phyloP scores from a whole-genome alignment of 2,888 invertebrate genomes.

The Lacanobia wlatinum region DNA sequence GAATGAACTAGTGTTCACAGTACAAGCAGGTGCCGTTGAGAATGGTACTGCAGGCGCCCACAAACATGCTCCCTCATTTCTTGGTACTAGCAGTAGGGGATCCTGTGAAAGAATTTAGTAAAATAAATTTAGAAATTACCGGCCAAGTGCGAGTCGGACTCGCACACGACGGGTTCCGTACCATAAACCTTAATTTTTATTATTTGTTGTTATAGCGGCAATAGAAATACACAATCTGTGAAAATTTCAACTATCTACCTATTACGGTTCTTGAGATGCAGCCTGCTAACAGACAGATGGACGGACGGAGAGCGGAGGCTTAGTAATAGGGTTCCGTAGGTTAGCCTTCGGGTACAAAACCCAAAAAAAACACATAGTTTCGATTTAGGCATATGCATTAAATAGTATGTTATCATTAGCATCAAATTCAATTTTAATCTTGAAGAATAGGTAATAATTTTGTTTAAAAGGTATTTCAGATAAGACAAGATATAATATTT shows the following conservation, averaged over 20 bases:
- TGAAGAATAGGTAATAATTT: not conserved
- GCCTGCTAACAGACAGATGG: too few relatives aligned
- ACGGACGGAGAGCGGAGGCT: too few relatives aligned
- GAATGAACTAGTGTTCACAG: slow-evolving; percentile 84
- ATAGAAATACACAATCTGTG: too few relatives aligned
- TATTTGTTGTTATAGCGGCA: too few relatives aligned
- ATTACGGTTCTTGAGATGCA: too few relatives aligned
- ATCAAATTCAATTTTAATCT: slow-evolving; percentile 3
- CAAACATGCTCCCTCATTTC: slow-evolving; percentile 91
- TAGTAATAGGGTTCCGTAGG: too few relatives aligned
- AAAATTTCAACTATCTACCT: too few relatives aligned
- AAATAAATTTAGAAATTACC: too few relatives aligned
- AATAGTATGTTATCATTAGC: slow-evolving; percentile 30
- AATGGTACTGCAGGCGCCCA: slow-evolving; percentile 88
- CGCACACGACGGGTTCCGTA: too few relatives aligned
- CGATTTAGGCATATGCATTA: not conserved
- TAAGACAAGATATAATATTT: slow-evolving; percentile 20
- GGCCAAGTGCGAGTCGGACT: too few relatives aligned
- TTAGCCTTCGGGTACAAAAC: too few relatives aligned
- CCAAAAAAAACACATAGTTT: not conserved
- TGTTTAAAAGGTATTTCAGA: not conserved
- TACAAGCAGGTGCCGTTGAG: slow-evolving; percentile 85
- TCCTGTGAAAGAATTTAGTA: slow-evolving; percentile 77
- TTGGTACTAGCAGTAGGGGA: slow-evolving; percentile 91
- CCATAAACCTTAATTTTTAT: too few relatives aligned